Percentiles rank a stretch among this genome's conserved stretches.
Conservation (phyloP, 1,140 invertebrate species). For the Drosophila virilis region DNA sequence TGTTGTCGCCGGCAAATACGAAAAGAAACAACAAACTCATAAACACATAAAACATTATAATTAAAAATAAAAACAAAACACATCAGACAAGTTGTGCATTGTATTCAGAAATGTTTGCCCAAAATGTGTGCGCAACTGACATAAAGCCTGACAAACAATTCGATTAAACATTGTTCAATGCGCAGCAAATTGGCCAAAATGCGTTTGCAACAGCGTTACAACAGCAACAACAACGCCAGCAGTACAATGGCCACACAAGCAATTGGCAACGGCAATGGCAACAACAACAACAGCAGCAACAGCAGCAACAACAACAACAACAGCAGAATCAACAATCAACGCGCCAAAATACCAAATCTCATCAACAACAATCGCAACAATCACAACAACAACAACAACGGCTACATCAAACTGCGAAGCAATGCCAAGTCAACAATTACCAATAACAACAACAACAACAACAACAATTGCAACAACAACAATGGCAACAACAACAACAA, state of each 20-base stretch:
- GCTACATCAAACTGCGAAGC: conserved; percentile 51
- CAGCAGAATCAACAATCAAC: conserved; percentile 47
- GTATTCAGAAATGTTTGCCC: conserved; percentile 25
- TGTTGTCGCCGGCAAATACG: conserved; percentile 49
- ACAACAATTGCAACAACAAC: conserved; percentile 24
- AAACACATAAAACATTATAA: conserved; percentile 5
- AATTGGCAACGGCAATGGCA: conserved; percentile 36
- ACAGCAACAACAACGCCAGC: conserved; percentile 28
- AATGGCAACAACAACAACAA: conserved; percentile 19
- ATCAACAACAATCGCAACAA: conserved; percentile 49
- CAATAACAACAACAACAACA: conserved; percentile 24
- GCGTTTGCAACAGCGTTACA: conserved; percentile 72
- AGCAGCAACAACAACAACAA: conserved; percentile 36
- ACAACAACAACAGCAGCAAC: conserved; percentile 27
- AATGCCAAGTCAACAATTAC: conserved; percentile 16
- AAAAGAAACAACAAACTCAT: conserved; percentile 48
- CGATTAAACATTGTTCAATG: conserved; percentile 31
- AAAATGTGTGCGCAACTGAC: conserved; percentile 12
- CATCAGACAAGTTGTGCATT: conserved; percentile 31
- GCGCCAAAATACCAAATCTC: conserved; percentile 60
- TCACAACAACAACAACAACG: conserved; percentile 30
- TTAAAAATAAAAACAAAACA: conserved; percentile 9
- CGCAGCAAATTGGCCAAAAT: conserved; percentile 51
- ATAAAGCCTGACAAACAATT: background rate
- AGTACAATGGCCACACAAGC: conserved; percentile 34